Conservation (phyloP, 2,797 vertebrate species). For the Morus bassanus region DNA sequence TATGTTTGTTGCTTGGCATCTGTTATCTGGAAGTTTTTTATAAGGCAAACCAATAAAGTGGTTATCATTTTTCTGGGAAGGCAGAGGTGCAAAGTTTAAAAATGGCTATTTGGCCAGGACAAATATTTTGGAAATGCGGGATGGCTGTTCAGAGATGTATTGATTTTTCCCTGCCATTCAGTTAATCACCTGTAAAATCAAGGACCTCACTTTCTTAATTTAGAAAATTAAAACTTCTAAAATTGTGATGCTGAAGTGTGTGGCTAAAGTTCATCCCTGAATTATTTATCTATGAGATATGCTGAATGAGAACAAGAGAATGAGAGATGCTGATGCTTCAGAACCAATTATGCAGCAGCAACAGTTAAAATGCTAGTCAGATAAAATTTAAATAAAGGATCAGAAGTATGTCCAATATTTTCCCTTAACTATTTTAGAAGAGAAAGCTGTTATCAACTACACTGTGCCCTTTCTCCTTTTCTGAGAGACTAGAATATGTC, state of each 20-base stretch:
- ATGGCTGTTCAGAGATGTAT: background rate
- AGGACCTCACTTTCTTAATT: background rate
- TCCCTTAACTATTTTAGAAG: background rate
- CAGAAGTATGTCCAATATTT: background rate
- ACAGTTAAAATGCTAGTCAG: background rate
- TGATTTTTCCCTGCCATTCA: background rate
- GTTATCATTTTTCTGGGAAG: background rate
- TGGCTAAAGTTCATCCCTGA: background rate
- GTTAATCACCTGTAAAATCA: background rate
- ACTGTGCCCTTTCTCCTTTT: background rate
- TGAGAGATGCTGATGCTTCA: constrained; percentile 7
- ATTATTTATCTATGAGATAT: background rate
- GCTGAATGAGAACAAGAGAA: background rate
- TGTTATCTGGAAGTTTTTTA: background rate
- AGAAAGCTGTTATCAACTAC: background rate
- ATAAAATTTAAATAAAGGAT: background rate
- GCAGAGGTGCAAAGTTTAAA: background rate
- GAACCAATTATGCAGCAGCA: background rate
- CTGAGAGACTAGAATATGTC: background rate
- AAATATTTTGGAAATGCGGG: background rate
- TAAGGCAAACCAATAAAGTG: background rate
- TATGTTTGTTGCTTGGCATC: background rate
- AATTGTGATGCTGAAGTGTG: background rate
- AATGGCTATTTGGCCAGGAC: background rate
- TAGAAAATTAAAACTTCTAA: background rate